Base-by-base conservation (phyloP, 2,888 invertebrate species). In the Ganaspis brasiliensis region DNA sequence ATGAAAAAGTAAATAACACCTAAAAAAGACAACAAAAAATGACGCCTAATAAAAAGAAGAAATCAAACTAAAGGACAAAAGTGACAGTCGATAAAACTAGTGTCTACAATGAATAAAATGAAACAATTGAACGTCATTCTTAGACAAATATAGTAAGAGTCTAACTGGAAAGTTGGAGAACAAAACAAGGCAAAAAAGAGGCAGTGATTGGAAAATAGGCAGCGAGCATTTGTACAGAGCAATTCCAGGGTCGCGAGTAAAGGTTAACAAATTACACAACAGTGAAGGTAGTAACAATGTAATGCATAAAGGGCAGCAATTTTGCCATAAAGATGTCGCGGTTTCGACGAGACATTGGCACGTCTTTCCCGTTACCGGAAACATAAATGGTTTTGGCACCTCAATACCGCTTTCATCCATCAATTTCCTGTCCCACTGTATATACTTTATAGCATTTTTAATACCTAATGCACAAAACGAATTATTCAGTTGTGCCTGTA, bases 351-450 rank as follows among this genome's bases (percentile, higher is more conserved):
- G 24, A 40, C n/a, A 67, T 67, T 67, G 45, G 45, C 67, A 67
- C 67, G 67, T 67, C 45, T 67, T 67, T 49, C 45, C 45, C 26
- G 24, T 67, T 67, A 67, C 67, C 55, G 72, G 72, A 37, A 56
- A 56, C 24, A n/a, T 19, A 31, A 40, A 16, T 24, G 21, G 72
- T 52, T 73, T 63, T 12, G 71, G 72, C 67, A 59, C 37, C 73
- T 52, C 24, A 8, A 35, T 45, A 37, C 55, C 16, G 37, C 37
- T 59, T n/a, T 63, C 35, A 10, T 56, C 71, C 74, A 67, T 76
- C 80, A 78, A 80, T 80, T 80, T 80, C 78, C 80, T 80, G 76
- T 76, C 75, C 79, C 67, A n/a, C 14, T 45, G n/a, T n/a, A n/a
- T n/a, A n/a, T n/a, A 59, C 31, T 52, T 72, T 57, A 57, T 57